phyloP scores from a whole-genome alignment of 2,888 invertebrate species.

The Lacanobia wlatinum region DNA sequence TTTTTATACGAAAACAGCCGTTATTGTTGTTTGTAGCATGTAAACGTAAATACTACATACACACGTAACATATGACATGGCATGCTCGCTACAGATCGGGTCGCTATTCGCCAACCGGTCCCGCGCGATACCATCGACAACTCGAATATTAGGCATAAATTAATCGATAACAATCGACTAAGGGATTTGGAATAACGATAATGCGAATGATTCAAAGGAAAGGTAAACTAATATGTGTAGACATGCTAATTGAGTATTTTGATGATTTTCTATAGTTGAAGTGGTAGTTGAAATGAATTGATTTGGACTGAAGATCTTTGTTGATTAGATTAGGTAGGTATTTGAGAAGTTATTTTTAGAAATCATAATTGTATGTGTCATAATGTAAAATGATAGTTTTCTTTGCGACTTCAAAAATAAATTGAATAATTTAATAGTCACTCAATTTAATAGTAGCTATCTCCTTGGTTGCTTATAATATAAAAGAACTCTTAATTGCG shows the following conservation, averaged over 20 bases:
- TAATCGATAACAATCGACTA: constrained; percentile 82
- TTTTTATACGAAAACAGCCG: constrained; percentile 54
- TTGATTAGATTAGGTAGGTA: constrained; percentile 11
- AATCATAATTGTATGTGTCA: background rate
- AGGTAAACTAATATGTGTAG: constrained; percentile 5
- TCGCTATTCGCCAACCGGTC: constrained; percentile 65
- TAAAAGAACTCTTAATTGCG: background rate
- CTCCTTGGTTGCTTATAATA: background rate
- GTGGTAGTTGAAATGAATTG: constrained; percentile 25
- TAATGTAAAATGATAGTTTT: background rate
- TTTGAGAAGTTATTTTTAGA: background rate
- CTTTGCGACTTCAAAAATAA: background rate
- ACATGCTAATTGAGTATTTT: constrained; percentile 31
- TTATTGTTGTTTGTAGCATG: constrained; percentile 51
- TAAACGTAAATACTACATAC: constrained; percentile 52
- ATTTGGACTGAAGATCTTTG: constrained; percentile 11
- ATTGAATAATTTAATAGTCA: background rate
- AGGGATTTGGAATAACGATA: constrained; percentile 57
- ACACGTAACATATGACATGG: constrained; percentile 39
- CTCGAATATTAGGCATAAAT: constrained; percentile 81
- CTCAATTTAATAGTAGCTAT: no score
- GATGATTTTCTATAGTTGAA: background rate
- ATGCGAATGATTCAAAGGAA: constrained; percentile 34
- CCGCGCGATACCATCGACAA: constrained; percentile 77
- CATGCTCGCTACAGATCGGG: constrained; percentile 46